phyloP scores from a whole-genome alignment of 2,797 vertebrate genomes.

The Momotus momota region DNA sequence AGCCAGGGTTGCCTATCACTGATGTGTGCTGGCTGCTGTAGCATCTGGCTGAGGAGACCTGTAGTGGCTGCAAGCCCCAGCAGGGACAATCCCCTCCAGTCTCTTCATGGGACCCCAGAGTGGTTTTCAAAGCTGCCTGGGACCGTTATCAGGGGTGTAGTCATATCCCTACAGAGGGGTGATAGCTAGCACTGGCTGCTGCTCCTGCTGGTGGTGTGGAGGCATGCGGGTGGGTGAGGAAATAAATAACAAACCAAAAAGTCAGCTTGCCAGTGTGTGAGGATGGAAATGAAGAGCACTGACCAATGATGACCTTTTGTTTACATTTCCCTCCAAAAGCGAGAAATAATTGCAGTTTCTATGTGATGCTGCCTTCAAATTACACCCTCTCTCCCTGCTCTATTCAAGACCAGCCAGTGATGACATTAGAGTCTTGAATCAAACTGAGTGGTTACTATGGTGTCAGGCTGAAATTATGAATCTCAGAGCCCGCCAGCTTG shows the following conservation, averaged over 20 bases:
- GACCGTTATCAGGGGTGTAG: background rate
- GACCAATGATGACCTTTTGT: slow-evolving; percentile 77
- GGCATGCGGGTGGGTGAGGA: background rate
- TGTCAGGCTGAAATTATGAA: slow-evolving; percentile 82
- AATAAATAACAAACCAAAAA: slow-evolving; percentile 68
- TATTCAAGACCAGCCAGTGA: slow-evolving; percentile 78
- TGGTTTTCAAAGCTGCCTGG: background rate
- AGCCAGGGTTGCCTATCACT: background rate
- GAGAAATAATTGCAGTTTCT: slow-evolving; percentile 78
- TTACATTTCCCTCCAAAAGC: slow-evolving; percentile 77
- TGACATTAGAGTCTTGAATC: slow-evolving; percentile 82
- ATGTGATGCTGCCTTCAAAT: slow-evolving; percentile 72
- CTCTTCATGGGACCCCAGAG: background rate
- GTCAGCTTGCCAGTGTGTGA: slow-evolving; percentile 58
- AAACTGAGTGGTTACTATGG: slow-evolving; percentile 83
- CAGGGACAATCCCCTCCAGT: background rate
- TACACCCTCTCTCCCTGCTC: slow-evolving; percentile 63
- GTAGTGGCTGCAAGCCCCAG: background rate
- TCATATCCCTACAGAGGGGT: background rate
- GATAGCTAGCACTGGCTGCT: background rate
- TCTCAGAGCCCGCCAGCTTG: slow-evolving; percentile 68
- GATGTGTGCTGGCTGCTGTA: background rate
- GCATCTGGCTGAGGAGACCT: background rate
- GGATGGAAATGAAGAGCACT: slow-evolving; percentile 69
- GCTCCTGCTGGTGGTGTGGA: background rate